Evolutionary conservation across 2,888 invertebrate species (phyloP).

Genomic region (Keiferia lycopersicella): DNA sequence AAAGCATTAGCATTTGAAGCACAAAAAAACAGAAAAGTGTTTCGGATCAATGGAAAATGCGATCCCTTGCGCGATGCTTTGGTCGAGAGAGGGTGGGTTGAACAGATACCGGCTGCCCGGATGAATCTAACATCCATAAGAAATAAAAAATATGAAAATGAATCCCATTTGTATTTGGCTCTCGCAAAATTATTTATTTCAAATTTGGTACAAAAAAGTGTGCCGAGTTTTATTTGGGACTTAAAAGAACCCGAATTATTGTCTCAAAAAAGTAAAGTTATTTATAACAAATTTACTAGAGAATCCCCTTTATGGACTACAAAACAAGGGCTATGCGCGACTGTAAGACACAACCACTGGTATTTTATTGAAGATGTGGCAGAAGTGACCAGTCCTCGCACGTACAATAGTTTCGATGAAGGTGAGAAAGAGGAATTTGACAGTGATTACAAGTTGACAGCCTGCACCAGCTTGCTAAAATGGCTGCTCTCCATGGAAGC

Average conservation of each 20-base stretch:
- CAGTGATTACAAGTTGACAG: constrained; percentile 89
- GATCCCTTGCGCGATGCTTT: constrained; percentile 81
- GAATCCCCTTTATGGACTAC: constrained; percentile 58
- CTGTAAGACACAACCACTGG: constrained; percentile 84
- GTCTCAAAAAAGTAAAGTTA: not conserved
- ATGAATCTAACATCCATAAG: constrained; percentile 66
- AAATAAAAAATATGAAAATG: constrained; percentile 48
- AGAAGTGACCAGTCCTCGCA: constrained; percentile 86
- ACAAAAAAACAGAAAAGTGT: constrained; percentile 76
- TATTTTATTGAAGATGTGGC: constrained; percentile 82
- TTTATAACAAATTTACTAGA: constrained; percentile 47
- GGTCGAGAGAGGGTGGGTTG: constrained; percentile 85
- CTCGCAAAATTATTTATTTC: constrained; percentile 68
- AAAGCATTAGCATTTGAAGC: constrained; percentile 73
- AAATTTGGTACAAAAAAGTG: constrained; percentile 60
- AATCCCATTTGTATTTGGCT: constrained; percentile 54
- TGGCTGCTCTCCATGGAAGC: constrained; percentile 72
- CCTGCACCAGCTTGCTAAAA: constrained; percentile 88
- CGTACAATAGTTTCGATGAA: constrained; percentile 82
- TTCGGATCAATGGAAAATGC: constrained; percentile 77
- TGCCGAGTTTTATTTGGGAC: constrained; percentile 68
- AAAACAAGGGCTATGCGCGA: constrained; percentile 76
- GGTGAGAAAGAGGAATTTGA: constrained; percentile 82
- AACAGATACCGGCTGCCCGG: constrained; percentile 79
- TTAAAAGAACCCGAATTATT: constrained; percentile 30